phyloP scores from a whole-genome alignment of 2,797 vertebrate species.

The Myiotriccus ornatus region DNA sequence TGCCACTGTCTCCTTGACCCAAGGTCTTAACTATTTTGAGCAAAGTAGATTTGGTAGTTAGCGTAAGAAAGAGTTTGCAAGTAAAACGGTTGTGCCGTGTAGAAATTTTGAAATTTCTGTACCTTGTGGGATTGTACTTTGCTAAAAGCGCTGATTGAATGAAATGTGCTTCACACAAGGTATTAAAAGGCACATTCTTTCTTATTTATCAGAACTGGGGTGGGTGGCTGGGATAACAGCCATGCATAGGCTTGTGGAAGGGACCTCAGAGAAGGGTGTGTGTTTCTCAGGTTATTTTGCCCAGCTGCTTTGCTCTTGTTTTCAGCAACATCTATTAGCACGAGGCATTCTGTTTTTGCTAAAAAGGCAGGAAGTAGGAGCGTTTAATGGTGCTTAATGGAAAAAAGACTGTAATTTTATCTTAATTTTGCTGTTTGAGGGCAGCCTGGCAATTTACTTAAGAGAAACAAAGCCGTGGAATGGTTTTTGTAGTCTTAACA shows the following conservation, averaged over 20 bases:
- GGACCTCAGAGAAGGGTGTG: background rate
- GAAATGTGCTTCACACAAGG: background rate
- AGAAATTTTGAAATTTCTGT: constrained; percentile 6
- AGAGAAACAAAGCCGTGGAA: background rate
- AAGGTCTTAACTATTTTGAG: constrained; percentile 83
- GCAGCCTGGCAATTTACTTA: background rate
- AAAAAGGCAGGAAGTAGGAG: background rate
- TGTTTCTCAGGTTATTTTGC: background rate
- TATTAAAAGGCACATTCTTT: background rate
- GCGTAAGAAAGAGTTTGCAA: constrained; percentile 68
- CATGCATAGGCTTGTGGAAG: background rate
- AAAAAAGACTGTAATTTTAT: background rate
- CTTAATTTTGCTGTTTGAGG: background rate
- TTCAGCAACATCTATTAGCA: background rate
- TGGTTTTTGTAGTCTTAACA: background rate
- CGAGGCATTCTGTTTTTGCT: background rate
- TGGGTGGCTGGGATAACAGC: background rate
- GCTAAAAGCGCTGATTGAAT: background rate
- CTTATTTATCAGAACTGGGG: background rate
- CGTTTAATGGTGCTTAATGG: background rate
- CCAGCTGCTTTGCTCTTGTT: background rate
- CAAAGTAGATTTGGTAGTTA: constrained; percentile 76
- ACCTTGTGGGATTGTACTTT: background rate
- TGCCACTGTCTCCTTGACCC: constrained; percentile 86
- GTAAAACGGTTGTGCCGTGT: constrained; percentile 38